Conservation (phyloP, 2,113 vertebrate genomes). For the Motacilla tschutschensis region DNA sequence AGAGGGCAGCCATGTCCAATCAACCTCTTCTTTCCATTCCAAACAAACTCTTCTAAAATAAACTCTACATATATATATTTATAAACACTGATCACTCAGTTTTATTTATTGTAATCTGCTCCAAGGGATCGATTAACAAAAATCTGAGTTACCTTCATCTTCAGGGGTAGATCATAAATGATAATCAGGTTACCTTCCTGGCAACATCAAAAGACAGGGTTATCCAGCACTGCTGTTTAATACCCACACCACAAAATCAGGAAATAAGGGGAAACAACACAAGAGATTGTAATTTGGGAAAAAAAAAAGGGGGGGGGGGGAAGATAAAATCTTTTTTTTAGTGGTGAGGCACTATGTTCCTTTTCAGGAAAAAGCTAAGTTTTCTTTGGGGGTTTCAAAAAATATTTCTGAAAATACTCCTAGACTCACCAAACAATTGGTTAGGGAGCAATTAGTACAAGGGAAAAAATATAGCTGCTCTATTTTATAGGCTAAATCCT, state of each 20-base stretch:
- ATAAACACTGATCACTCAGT: background rate
- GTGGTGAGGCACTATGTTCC: background rate
- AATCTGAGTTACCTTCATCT: background rate
- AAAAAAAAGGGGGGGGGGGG: no score
- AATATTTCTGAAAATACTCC: background rate
- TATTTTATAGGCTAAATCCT: background rate
- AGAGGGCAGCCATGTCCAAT: accelerated
- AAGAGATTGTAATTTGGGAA: background rate
- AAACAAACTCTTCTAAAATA: background rate
- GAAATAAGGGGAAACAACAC: background rate
- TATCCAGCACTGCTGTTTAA: background rate
- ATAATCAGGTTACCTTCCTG: background rate
- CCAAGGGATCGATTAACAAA: no score
- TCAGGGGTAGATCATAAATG: accelerated
- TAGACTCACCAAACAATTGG: background rate
- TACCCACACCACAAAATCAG: background rate
- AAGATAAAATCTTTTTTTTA: background rate
- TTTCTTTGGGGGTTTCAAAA: background rate
- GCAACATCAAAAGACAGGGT: background rate
- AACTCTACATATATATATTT: background rate
- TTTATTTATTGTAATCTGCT: background rate
- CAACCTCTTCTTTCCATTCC: background rate
- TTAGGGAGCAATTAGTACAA: background rate
- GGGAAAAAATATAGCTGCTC: background rate
- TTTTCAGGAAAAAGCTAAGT: background rate